Base-by-base conservation (phyloP, 64 coral and sea anemone species). In the Actinia tenebrosa region DNA sequence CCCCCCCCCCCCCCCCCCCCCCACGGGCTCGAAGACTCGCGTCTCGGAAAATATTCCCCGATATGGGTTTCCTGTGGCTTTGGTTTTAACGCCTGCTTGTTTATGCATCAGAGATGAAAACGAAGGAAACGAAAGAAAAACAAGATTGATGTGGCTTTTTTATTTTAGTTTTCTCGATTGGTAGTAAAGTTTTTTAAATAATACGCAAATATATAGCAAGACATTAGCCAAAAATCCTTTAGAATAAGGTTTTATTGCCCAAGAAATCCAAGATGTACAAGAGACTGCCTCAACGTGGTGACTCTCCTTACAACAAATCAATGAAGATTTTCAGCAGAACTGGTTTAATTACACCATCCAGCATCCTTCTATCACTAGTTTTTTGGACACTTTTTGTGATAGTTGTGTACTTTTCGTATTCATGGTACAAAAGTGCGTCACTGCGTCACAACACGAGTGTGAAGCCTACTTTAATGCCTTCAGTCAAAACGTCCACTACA, bases 241-340 rank as follows among this genome's bases (percentile, higher is more conserved):
- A 75, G 8, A 7, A 15, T 15, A 30, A 30, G 26, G 11, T 42
- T 42, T 75, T 42, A 10, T 75, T 9, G 25, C 1, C 26, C 2
- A 6, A 75, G 3, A 9, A 66, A 75, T 27, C 11, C 25, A 27
- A 75, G 14, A 75, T 75, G 69, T 30, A 75, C 26, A 75, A 75
- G 26, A 42, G 69, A 42, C 2, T 75, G 9, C 69, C 69, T 25
- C 69, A 75, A 42, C 69, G 26, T 2, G 69, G 23, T 42, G 69
- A 50, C 47, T 53, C 80, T 2, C 80, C 80, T 1, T 52, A 52
- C 23, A 83, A 83, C 53, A 83, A 50, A 45, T n/a, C 80, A 52
- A 83, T 83, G 80, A 83, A 83, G 54, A 58, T 83, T 18, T 83
- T 83, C 44, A 83, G 80, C 17, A 83, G 17, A 83, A 83, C 80